phyloP scores from a whole-genome alignment of 1,140 invertebrate genomes.

The Drosophila malerkotliana region DNA sequence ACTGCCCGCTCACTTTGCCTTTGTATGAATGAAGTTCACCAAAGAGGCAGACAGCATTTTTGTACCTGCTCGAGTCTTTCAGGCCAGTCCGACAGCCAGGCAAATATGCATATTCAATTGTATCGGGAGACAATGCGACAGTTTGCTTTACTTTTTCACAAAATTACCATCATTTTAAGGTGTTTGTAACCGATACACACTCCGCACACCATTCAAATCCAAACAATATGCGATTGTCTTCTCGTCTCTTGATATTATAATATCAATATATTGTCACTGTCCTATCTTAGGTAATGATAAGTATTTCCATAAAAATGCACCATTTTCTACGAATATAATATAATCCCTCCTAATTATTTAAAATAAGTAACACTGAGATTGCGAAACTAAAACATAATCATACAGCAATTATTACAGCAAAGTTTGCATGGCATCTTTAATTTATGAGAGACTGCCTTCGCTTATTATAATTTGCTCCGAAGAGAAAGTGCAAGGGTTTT shows the following conservation, averaged over 20 bases:
- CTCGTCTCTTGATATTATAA: not conserved
- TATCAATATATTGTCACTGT: conserved; percentile 1
- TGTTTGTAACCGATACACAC: conserved; percentile 28
- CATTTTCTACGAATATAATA: not conserved
- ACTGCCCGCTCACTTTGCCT: conserved; percentile 51
- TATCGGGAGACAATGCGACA: conserved; percentile 46
- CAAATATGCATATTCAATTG: conserved; percentile 59
- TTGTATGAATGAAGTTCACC: conserved; percentile 76
- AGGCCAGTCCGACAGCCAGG: not conserved
- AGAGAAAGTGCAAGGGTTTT: conserved; percentile 36
- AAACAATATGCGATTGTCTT: not conserved
- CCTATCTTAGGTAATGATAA: not conserved
- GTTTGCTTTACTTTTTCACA: conserved; percentile 30
- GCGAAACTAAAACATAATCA: not conserved
- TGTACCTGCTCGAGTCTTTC: conserved; percentile 37
- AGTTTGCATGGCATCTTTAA: conserved; percentile 1
- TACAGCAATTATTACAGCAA: conserved; percentile 11
- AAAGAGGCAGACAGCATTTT: conserved; percentile 74
- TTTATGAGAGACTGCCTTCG: conserved; percentile 20
- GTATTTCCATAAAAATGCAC: no score
- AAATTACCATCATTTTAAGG: conserved; percentile 43
- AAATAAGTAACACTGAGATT: not conserved
- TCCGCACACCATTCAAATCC: not conserved
- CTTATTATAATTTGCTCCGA: conserved; percentile 17
- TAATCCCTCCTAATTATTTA: not conserved